A percentile compares a stretch with the other conserved stretches of the same genome.
phyloP scores from a whole-genome alignment of 2,113 vertebrate species.

The Chinchilla lanigera region DNA sequence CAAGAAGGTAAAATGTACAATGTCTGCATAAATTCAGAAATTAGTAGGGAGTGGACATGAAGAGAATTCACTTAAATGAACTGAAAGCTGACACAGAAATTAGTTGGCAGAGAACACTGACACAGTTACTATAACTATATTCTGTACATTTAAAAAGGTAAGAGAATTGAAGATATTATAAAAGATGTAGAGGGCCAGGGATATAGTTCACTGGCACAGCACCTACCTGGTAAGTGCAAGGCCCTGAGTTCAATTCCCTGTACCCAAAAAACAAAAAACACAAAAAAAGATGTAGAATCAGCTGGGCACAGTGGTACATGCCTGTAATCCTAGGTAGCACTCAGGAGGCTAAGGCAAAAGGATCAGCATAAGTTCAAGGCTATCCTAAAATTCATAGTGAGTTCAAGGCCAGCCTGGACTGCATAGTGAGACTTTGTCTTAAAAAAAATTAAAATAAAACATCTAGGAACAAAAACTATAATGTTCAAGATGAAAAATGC shows the following conservation, averaged over 20 bases:
- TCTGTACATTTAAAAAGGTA: background rate
- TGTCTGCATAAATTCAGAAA: background rate
- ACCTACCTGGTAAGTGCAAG: too few species aligned
- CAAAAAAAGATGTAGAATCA: background rate
- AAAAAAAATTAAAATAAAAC: background rate
- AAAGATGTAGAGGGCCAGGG: too few species aligned
- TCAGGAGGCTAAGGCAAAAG: too few species aligned
- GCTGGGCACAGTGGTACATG: background rate
- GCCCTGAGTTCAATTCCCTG: too few species aligned
- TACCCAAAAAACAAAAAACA: too few species aligned
- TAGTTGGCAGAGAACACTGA: background rate
- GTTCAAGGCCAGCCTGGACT: background rate
- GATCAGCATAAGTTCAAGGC: background rate
- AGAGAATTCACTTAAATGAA: background rate
- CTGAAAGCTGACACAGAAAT: background rate
- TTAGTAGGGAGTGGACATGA: background rate
- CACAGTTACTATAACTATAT: background rate
- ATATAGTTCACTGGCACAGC: too few species aligned
- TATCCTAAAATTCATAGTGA: background rate
- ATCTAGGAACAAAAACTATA: background rate
- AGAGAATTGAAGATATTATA: background rate
- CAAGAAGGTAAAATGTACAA: slow-evolving; percentile 19
- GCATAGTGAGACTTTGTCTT: too few species aligned
- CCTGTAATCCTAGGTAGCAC: background rate
- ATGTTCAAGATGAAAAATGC: background rate